Base-by-base conservation (phyloP, 2,888 invertebrate genomes). In the Platycnemis pennipes region DNA sequence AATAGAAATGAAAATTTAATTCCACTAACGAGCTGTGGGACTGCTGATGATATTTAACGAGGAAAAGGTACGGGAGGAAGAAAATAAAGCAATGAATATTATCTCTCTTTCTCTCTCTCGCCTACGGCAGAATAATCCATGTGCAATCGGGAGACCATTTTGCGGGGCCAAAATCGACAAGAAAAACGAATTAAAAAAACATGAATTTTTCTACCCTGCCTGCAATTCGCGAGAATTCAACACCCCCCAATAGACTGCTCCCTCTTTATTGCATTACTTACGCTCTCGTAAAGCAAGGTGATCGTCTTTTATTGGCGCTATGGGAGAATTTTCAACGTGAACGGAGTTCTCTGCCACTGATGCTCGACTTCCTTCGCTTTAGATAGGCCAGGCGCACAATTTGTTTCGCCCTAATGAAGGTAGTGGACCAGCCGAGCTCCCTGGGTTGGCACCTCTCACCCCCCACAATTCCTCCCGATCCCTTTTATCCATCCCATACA, bases 211-310 rank as follows among this genome's bases (percentile, higher is more conserved):
- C 63, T 16, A 63, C 7, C 63, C 3, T 63, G 63, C 63, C 19
- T 11, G 49, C 16, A 16, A 49, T 49, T 49, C 49, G 7, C 7
- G 3, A 63, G 63, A 0, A 22, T 26, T 63, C 3, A 16, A 49
- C 63, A 63, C 5, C 5, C 22, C 44, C 37, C 8, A 86, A 86
- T 16, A 44, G 86, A 16, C 37, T 26, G 37, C n/a, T 86, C 7
- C 86, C 44, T 26, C 16, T 86, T 86, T 4, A 86, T 86, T 37
- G 42, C 86, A 86, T 86, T 86, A 86, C 86, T 86, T 86, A 7
- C 77, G 42, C 86, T 86, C 44, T 86, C 44, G 42, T 2, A 42
- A 44, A 37, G 86, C 86, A 44, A 13, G 19, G 13, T n/a, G 86
- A 86, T 86, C 86, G 86, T 86, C 86, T 86, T 86, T 86, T 86